These are phyloP conservation scores for Harpagifer antarcticus DNA, from an alignment of 2,797 vertebrate genomes.

Conservation along the genomic window DNA sequence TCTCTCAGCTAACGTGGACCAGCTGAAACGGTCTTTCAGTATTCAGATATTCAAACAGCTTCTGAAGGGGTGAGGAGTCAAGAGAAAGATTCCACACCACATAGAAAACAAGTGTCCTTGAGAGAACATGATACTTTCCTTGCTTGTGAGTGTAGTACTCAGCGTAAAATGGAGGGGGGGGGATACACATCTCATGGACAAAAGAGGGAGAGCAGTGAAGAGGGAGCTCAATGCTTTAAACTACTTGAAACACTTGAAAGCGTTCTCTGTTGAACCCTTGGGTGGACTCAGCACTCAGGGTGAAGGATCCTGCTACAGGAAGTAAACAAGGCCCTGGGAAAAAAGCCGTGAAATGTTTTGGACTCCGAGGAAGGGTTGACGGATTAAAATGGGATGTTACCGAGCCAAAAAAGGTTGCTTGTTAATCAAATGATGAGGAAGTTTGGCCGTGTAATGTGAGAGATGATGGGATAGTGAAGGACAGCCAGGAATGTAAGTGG, in stretches of 20 bases:
- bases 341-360: slow-evolving; percentile 59
- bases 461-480: slow-evolving; percentile 16
- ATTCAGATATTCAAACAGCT: slow-evolving; percentile 55
- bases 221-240: slow-evolving; percentile 31
- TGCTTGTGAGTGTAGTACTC: slow-evolving; percentile 3
- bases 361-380: slow-evolving; percentile 19
- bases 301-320: slow-evolving; percentile 68
- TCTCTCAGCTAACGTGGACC: slow-evolving; percentile 4
- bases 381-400: slow-evolving; percentile 33
- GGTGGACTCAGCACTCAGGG: slow-evolving; percentile 52
- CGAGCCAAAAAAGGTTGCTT: not conserved
- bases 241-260: slow-evolving; percentile 64
- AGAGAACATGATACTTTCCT: slow-evolving; percentile 35
- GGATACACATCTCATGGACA: slow-evolving; percentile 25
- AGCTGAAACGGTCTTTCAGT: slow-evolving; percentile 35
- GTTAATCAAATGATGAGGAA: slow-evolving; percentile 62
- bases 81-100: slow-evolving; percentile 54
- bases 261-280: slow-evolving; percentile 42
- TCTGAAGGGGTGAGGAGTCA: slow-evolving; percentile 39
- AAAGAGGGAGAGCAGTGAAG: slow-evolving; percentile 32
- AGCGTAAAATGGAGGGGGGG: not conserved
- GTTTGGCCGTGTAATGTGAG: slow-evolving; percentile 37
- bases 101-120: slow-evolving; percentile 57
- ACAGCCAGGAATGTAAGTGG: slow-evolving; percentile 30
- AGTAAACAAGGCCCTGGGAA: slow-evolving; percentile 69